Evolutionary conservation across 2,888 invertebrate species (phyloP), one percentile per base, ranked within the genome.

Genomic region (Brachylomia viminalis): DNA sequence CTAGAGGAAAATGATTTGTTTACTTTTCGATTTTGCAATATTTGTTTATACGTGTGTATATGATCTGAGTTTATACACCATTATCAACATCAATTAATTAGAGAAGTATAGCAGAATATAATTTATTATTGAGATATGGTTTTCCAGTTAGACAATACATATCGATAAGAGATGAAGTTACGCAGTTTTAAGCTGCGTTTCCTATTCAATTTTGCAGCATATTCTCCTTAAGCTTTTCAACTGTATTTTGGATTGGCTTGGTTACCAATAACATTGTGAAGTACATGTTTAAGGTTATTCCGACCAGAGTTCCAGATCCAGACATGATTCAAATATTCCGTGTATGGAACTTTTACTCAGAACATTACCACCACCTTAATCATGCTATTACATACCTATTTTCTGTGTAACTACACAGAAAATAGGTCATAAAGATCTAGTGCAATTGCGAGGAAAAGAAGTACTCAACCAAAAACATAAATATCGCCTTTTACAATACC

Each of bases 1-100:
- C 30, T 49, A 52, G 13, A 84, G 84, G 86, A 83, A 83, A 86
- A 77, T 61, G 0, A 23, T 58, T 72, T 75, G 20, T 76, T 79
- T 72, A 70, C 58, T 42, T 54, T 20, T 4, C 42, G 6, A 68
- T 56, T 64, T 68, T 61, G 47, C 54, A 71, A 49, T 67, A 33
- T 42, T 20, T 42, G 17, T 38, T 49, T 52, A 72, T n/a, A n/a
- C n/a, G n/a, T n/a, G n/a, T n/a, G n/a, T n/a, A n/a, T n/a, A n/a
- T n/a, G n/a, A n/a, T n/a, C n/a, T n/a, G n/a, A n/a, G 17, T 38
- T 49, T 52, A 72, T 69, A 49, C 38, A 56, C 27, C 58, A 38
- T 73, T 15, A 33, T 54, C 6, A 62, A 47, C 65, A 54, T 17
- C 7, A 54, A 47, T 69, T 15, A 79, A 72, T 83, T 72, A 6